Base-by-base conservation (phyloP, 2,888 invertebrate genomes). In the Chymomyza caudatula region DNA sequence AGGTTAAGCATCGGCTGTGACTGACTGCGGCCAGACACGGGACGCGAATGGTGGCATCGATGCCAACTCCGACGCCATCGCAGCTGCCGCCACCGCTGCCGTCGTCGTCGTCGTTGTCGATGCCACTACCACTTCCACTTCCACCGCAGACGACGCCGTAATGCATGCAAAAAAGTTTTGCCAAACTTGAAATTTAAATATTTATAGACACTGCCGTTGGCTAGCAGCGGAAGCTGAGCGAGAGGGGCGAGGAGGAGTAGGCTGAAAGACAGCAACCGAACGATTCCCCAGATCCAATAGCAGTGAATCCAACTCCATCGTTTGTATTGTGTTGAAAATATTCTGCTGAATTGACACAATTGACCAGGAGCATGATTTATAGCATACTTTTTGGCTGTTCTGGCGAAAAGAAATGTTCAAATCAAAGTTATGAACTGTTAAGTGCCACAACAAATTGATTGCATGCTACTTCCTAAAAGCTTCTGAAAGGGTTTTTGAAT, bases 361-460 rank as follows among this genome's bases (percentile, higher is more conserved):
- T 88, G 89, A 87, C 87, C 85, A 78, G 77, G 77, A 87, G 87
- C 87, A 87, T 88, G 88, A 88, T 89, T 88, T 89, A 88, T 88
- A 76, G 78, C 77, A 84, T 69, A 68, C 70, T 74, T 77, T 77
- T 69, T 59, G 55, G 8, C 23, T 4, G 23, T 2, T 15, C 15
- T 15, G 47, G 15, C n/a, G 47, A 19, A 47, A 15, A 19, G 47
- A 47, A 17, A 47, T 19, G 47, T 19, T 47, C 47, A 47, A 47
- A 47, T 47, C 47, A 47, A 47, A 47, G 17, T 47, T 47, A 47
- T 47, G 47, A 47, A 47, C 47, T 47, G 47, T 19, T 47, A 47
- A 47, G 47, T 47, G 47, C 47, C 47, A 19, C 47, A 19, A 47
- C 47, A 19, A 47, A 17, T 47, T 15, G 19, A 47, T 47, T 37